Evolutionary conservation across 30 jellyfish, hydroid and myxozoan genomes (phyloP), one percentile per base, ranked within the genome.

Genomic region (Euphysa ruthae): DNA sequence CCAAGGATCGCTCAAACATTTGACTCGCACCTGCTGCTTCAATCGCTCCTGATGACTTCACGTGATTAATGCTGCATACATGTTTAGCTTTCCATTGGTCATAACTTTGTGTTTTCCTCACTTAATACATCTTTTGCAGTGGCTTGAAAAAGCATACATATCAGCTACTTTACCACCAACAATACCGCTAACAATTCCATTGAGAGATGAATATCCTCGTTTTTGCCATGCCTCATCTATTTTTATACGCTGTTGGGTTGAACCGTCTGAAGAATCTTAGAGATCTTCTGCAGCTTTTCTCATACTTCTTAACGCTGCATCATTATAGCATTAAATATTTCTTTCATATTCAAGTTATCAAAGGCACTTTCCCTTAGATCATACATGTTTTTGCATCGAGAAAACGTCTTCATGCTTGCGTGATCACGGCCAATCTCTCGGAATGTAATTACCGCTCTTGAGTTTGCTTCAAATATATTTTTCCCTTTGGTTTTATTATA

Each of bases 151-250:
- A 38, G 52, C n/a, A 8, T 38, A n/a, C n/a, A 38, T n/a, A 38
- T 38, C 52, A 12, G n/a, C 52, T n/a, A 38, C 52, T 38, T 38
- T 38, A 38, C n/a, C 52, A 8, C n/a, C 52, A 38, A 38, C 52
- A 38, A 38, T 38, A 38, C n/a, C 52, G n/a, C 14, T 38, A 38
- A 38, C 12, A 38, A 38, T n/a, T 38, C 52, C 52, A 38, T 38
- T 38, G 52, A 38, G 52, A 38, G 52, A 38, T 38, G 52, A 38
- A 38, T 38, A n/a, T 12, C 52, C 52, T 38, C 52, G 12, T 38
- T 38, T 38, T n/a, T 38, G 52, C 52, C 52, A 38, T 38, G 52
- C 52, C n/a, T n/a, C 52, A 38, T 38, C 52, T 38, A 38, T 38
- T 38, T 38, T 38, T 38, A 38, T 38, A 38, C 52, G n/a, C n/a